A percentile compares a stretch with the other conserved stretches of the same genome.
Evolutionary conservation across 2,113 vertebrate genomes (phyloP).

Genomic region (Rana temporaria): DNA sequence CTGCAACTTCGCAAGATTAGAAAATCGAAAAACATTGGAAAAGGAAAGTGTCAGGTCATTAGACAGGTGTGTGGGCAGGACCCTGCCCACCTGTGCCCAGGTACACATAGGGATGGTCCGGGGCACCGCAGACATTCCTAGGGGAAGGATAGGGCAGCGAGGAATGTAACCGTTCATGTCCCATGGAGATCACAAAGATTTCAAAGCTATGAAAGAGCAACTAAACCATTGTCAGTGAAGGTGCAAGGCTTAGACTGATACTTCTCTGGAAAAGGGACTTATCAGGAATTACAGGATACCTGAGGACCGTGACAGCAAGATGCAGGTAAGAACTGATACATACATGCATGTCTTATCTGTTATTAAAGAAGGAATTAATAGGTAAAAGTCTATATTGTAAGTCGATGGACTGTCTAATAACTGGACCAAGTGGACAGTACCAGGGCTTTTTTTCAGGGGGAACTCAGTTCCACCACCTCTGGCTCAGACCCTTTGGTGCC

Average conservation of each 20-base stretch:
- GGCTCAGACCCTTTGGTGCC: no score
- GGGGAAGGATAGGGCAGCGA: neutral
- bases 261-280: neutral
- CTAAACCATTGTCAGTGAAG: neutral
- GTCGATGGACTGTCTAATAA: no score
- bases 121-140: neutral
- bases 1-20: no score
- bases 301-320: slow-evolving; percentile 2
- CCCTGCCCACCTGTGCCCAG: neutral
- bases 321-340: slow-evolving; percentile 10
- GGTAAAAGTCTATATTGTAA: no score
- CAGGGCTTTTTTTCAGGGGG: no score
- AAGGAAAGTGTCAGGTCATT: no score
- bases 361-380: no score
- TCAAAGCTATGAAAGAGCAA: neutral
- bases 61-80: no score
- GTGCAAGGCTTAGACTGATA: neutral
- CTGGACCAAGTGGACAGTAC: no score
- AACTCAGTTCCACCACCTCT: no score
- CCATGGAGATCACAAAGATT: neutral
- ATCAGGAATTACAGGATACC: neutral
- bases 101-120: neutral
- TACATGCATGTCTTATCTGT: no score
- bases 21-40: no score
- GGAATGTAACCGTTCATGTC: neutral